Percentiles rank a stretch among this genome's conserved stretches.
Evolutionary conservation across 2,797 vertebrate species (phyloP).

Genomic region (Harpagifer antarcticus): DNA sequence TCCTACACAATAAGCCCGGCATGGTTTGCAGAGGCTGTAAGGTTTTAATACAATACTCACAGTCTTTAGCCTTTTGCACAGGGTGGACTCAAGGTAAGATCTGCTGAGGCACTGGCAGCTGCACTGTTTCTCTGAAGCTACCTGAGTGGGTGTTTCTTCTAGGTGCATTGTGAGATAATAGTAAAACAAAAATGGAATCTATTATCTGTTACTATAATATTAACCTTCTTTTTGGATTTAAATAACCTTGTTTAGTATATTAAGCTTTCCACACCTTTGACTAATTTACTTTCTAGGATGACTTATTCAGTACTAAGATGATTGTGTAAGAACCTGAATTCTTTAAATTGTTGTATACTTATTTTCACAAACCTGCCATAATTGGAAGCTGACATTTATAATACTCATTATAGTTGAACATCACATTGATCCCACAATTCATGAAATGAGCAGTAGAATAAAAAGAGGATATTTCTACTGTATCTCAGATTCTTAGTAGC

Average conservation of each 20-base stretch:
- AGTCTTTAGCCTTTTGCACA: slow-evolving; percentile 31
- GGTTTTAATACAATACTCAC: slow-evolving; percentile 26
- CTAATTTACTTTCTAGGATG: slow-evolving; percentile 8
- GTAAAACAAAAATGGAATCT: slow-evolving; percentile 10
- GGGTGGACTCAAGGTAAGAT: slow-evolving; percentile 36
- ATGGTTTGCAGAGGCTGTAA: slow-evolving; percentile 29
- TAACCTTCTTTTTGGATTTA: slow-evolving; percentile 24
- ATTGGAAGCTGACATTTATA: background rate
- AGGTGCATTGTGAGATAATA: slow-evolving; percentile 26
- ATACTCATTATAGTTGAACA: too few relatives aligned
- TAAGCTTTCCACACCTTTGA: background rate
- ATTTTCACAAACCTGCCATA: slow-evolving; percentile 3
- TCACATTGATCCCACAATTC: background rate
- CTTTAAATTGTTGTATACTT: background rate
- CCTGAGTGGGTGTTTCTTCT: slow-evolving; percentile 52
- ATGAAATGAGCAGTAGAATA: background rate
- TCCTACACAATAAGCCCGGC: slow-evolving; percentile 23
- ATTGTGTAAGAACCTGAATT: slow-evolving; percentile 1
- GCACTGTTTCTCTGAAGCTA: slow-evolving; percentile 26
- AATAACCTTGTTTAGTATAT: slow-evolving; percentile 8
- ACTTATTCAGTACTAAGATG: background rate
- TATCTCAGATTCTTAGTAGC: background rate
- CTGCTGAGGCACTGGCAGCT: slow-evolving; percentile 25
- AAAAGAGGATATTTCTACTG: background rate
- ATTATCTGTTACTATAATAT: slow-evolving; percentile 2